Base-by-base conservation (phyloP, 2,113 vertebrate species). In the Salminus brasiliensis region DNA sequence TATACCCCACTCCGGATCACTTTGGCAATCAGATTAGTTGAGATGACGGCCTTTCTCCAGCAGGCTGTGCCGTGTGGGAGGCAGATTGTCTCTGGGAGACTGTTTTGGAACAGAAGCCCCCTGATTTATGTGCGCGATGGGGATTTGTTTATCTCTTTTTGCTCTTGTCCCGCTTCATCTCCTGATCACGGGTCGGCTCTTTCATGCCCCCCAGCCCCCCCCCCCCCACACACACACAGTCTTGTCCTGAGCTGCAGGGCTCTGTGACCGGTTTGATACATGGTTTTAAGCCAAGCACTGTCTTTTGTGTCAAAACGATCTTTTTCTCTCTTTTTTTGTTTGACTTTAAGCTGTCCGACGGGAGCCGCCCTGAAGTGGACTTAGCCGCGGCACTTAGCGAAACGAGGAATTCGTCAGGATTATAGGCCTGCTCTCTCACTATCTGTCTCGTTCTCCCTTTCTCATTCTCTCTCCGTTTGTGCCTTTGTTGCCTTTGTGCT, bases 341-440 rank as follows among this genome's bases (percentile, higher is more conserved):
- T n/a, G n/a, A 87, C 85, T 80, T 74, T 89, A 86, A 91, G 89
- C 86, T 88, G 83, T 85, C 68, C 83, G 85, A 83, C 53, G 80
- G 75, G 80, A 88, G 82, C 83, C 78, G 53, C 77, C 49, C 84
- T 62, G 84, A 85, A 89, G 71, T 83, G 72, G 86, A 86, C 79
- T 81, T 76, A 85, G 76, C 86, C 78, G 55, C 57, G 65, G 77
- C 81, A 71, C 59, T 84, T 78, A 67, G 74, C 32, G 25, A 45
- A 82, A 80, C 69, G 49, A 69, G 77, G 36, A 85, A 84, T 74
- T 83, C 76, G 63, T 77, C 49, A 25, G 74, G 53, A 55, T 75
- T 69, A 34, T 65, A 32, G n/a, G 4, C 49, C 12, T 0, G n/a
- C 72, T 30, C n/a, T 52, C 39, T 47, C 9, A 29, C 70, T 76